Base-by-base conservation (phyloP, 2,888 invertebrate species). In the Ommatoiulus sabulosus region DNA sequence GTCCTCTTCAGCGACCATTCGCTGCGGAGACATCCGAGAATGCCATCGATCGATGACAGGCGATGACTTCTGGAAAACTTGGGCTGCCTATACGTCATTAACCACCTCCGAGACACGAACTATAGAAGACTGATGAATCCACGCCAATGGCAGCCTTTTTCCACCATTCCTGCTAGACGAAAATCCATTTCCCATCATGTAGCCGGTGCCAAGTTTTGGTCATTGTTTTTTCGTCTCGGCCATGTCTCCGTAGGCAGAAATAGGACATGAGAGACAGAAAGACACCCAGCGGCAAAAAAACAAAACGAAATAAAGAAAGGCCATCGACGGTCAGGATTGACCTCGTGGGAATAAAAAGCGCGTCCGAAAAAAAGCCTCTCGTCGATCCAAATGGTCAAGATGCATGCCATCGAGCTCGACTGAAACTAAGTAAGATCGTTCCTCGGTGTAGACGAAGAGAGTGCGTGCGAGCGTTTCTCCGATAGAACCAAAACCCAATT, bases 401-500 rank as follows among this genome's bases (percentile, higher is more conserved):
- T 35, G 80, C 35, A 2, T 35, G 5, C 80, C 80, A 80, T 35
- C 35, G 35, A 24, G 35, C 15, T 7, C 80, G 52, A 35, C 15
- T 35, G 35, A 35, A 20, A 24, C 72, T 10, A 72, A 72, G 24
- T 72, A 24, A 72, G 80, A 80, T 80, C 12, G 80, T 35, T 35
- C 35, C 35, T 35, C 80, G 24, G 80, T 35, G 80, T 35, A 15
- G 80, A 80, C 80, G 80, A 80, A 24, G 35, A 35, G 35, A 15
- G 24, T 72, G 72, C 24, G 72, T 35, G 80, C 12, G 72, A 7
- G 72, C 12, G 80, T 35, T 24, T 35, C 15, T 72, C 72, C 24
- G 24, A 20, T 35, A 43, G 4, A 80, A 15, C 35, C n/a, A 44
- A 87, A 87, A 87, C 87, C 87, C 87, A 87, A 87, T 87, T 87